Evolutionary conservation across 2,113 vertebrate species (phyloP).

Genomic region (Candoia aspera): DNA sequence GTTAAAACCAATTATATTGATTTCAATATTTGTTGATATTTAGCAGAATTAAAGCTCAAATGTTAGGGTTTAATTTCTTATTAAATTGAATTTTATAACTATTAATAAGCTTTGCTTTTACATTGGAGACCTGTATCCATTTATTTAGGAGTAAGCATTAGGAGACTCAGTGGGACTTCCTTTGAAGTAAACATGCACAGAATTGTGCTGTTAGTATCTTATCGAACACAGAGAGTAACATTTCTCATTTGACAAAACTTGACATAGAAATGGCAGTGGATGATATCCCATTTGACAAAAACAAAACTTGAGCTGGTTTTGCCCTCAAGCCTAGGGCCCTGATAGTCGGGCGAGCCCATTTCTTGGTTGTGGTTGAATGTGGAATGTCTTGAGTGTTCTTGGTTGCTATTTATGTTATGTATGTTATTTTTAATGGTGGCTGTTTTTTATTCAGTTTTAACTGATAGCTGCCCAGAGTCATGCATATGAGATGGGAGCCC

Average conservation of each 20-base stretch:
- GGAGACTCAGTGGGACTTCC: background rate
- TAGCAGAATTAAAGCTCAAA: background rate
- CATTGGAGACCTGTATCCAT: background rate
- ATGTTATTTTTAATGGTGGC: background rate
- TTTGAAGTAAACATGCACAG: background rate
- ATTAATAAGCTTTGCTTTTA: background rate
- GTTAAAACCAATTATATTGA: background rate
- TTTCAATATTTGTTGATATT: background rate
- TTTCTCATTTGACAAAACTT: background rate
- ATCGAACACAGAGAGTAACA: background rate
- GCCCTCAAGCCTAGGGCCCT: background rate
- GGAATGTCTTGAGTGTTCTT: background rate
- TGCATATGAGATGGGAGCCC: background rate
- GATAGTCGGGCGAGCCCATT: background rate
- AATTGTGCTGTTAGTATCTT: background rate
- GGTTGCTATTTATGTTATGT: background rate
- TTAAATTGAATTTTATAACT: background rate
- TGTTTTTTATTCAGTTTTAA: background rate
- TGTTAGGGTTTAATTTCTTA: background rate
- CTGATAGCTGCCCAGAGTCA: background rate
- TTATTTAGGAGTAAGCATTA: background rate
- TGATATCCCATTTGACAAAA: background rate
- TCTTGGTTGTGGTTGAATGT: background rate
- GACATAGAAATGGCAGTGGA: background rate
- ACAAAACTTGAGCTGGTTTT: background rate